Conservation (phyloP, 2,888 invertebrate genomes). For the Noctua comes region DNA sequence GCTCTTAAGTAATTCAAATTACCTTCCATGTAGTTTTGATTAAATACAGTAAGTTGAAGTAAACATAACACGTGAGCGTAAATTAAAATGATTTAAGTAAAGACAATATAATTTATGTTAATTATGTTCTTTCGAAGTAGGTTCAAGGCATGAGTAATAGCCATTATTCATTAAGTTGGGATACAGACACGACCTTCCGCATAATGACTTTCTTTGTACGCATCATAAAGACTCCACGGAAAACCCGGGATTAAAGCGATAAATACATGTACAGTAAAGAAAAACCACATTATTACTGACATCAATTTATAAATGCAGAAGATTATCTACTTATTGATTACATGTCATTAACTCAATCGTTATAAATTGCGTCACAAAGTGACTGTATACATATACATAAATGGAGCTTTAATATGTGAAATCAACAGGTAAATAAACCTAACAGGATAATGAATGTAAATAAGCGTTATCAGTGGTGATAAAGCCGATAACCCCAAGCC, state of each 20-base stretch:
- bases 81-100: conserved; percentile 1
- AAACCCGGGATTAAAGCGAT: conserved; percentile 48
- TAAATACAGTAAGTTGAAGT: background rate
- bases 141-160: conserved; percentile 34
- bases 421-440: conserved; percentile 57
- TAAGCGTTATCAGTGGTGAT: conserved; percentile 59
- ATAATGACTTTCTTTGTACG: conserved; percentile 56
- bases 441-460: conserved; percentile 61
- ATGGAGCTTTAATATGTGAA: conserved; percentile 47
- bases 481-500: conserved; percentile 61
- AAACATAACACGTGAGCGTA: background rate
- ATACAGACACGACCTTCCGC: conserved; percentile 32
- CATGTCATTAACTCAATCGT: conserved; percentile 17
- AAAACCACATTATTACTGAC: conserved; percentile 29
- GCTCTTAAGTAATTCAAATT: background rate
- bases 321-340: conserved; percentile 33
- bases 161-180: conserved; percentile 41
- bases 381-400: conserved; percentile 14
- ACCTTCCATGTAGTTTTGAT: background rate
- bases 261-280: conserved; percentile 34
- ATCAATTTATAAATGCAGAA: conserved; percentile 24
- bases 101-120: conserved; percentile 18
- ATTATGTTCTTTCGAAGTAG: conserved; percentile 38
- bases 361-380: conserved; percentile 34
- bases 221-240: conserved; percentile 26